These are phyloP conservation scores for Hippoglossus hippoglossus DNA, from an alignment of 2,797 vertebrate genomes.

Conservation along the genomic window DNA sequence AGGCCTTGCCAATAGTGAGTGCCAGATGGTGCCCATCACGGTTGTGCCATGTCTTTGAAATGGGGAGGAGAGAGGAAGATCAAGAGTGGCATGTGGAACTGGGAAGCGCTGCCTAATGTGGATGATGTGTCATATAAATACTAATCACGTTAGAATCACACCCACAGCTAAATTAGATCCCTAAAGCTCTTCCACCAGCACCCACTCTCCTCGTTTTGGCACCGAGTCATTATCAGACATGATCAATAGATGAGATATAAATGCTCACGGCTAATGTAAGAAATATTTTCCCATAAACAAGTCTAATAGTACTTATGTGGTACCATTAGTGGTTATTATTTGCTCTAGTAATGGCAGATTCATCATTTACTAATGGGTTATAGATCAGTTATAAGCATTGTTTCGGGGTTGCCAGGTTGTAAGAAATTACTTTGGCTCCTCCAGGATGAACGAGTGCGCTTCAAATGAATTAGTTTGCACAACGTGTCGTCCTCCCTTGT, in stretches of 20 bases:
- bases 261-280: slow-evolving; percentile 31
- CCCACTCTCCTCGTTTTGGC: slow-evolving; percentile 62
- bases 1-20: slow-evolving; percentile 70
- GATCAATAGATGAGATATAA: slow-evolving; percentile 54
- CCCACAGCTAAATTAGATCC: slow-evolving; percentile 77
- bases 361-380: slow-evolving; percentile 19
- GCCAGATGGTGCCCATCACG: slow-evolving; percentile 82
- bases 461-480: slow-evolving; percentile 1
- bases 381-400: slow-evolving; percentile 2
- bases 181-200: slow-evolving; percentile 62
- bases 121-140: slow-evolving; percentile 82
- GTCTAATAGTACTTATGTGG: not conserved
- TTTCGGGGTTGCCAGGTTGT: slow-evolving; percentile 27
- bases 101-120: slow-evolving; percentile 73
- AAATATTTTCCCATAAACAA: slow-evolving; percentile 15
- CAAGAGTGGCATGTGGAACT: slow-evolving; percentile 75
- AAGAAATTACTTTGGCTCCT: slow-evolving; percentile 24
- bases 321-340: not conserved
- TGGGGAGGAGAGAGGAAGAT: slow-evolving; percentile 68
- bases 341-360: slow-evolving; percentile 15
- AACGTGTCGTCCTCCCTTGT: not conserved
- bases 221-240: slow-evolving; percentile 51
- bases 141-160: slow-evolving; percentile 76
- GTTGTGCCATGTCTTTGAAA: slow-evolving; percentile 73
- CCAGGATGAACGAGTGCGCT: not conserved